These are phyloP conservation scores for Cryptus viduatorius DNA, from an alignment of 2,888 invertebrate species.

Conservation along the genomic window DNA sequence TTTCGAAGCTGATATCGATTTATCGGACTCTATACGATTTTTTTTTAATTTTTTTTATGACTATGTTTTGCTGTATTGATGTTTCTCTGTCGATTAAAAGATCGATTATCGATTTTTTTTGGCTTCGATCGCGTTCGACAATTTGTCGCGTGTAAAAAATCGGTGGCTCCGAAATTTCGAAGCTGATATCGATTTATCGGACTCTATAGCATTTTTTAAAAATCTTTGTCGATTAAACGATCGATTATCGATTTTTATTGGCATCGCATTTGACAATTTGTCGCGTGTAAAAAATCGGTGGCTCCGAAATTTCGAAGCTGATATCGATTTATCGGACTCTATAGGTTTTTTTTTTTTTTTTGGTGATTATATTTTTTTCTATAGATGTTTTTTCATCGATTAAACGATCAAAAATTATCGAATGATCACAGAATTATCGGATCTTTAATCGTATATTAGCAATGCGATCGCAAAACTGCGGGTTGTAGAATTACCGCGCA, in stretches of 20 bases:
- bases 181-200: no score
- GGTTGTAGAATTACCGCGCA: constrained; percentile 34
- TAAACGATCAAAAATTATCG: background rate
- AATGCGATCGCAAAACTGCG: background rate
- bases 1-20: no score
- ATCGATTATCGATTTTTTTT: background rate
- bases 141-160: background rate
- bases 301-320: no score
- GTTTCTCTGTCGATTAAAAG: background rate
- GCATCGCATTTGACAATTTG: background rate
- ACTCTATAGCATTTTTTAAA: no score
- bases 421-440: background rate
- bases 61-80: background rate
- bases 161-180: no score
- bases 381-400: background rate
- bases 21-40: no score
- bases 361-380: background rate
- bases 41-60: no score
- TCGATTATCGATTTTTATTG: background rate
- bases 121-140: background rate
- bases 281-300: no score
- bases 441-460: constrained; percentile 24
- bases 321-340: no score
- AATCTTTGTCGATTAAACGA: background rate
- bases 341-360: no score